These are phyloP conservation scores for Tapera naevia DNA, from an alignment of 2,797 vertebrate genomes.

Conservation along the genomic window DNA sequence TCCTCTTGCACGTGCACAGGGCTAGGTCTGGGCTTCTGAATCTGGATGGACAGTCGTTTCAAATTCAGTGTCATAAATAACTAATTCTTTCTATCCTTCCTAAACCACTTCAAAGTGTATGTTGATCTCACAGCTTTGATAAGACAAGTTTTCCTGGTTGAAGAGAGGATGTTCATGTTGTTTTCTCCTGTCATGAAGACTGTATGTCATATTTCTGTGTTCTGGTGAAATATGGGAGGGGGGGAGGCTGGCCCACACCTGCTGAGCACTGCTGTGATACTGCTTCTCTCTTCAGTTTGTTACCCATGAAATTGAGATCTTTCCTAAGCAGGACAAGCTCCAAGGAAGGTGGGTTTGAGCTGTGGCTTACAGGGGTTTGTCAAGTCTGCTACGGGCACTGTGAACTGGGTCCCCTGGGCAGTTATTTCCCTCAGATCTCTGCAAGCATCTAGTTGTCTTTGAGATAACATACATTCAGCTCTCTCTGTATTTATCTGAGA, in stretches of 20 bases:
- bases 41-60: not conserved
- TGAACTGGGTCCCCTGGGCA: not conserved
- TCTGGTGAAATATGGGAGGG: not conserved
- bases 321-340: no score
- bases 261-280: accelerated
- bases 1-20: not conserved
- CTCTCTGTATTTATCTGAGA: not conserved
- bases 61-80: not conserved
- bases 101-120: not conserved
- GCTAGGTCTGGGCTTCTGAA: not conserved
- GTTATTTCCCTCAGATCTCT: accelerated
- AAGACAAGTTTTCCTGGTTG: not conserved
- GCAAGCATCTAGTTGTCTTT: not conserved
- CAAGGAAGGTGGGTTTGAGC: not conserved
- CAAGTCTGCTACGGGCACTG: not conserved
- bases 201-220: not conserved
- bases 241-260: not conserved
- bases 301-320: not conserved
- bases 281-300: not conserved
- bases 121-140: not conserved
- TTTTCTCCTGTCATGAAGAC: not conserved
- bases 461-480: not conserved
- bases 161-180: not conserved
- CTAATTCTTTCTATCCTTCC: not conserved
- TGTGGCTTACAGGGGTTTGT: not conserved